Evolutionary conservation across 1,140 invertebrate species (phyloP).

Genomic region (Aphaenogaster floridana): DNA sequence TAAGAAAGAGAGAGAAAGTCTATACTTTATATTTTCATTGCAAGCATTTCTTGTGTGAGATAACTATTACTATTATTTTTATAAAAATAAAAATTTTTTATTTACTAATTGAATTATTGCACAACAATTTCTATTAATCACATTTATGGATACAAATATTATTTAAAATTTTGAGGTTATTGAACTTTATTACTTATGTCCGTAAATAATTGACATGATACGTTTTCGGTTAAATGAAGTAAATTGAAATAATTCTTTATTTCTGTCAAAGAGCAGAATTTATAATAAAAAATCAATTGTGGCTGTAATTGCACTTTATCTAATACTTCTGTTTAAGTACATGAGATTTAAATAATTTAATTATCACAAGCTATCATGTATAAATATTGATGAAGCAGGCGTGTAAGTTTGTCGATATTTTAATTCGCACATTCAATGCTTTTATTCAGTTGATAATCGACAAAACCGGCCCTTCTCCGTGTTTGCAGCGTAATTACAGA

Average conservation of each 20-base stretch:
- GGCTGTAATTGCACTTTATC: background rate
- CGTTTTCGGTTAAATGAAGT: background rate
- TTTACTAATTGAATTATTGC: background rate
- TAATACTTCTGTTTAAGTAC: background rate
- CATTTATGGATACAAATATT: background rate
- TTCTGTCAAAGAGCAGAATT: background rate
- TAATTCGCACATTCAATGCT: background rate
- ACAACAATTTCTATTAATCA: background rate
- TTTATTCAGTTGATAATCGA: background rate
- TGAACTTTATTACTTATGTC: background rate
- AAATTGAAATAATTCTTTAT: background rate
- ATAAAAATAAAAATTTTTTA: slow-evolving; percentile 9
- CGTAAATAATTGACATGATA: slow-evolving; percentile 2
- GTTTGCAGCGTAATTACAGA: slow-evolving; percentile 41
- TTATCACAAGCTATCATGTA: background rate
- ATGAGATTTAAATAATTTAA: slow-evolving; percentile 13
- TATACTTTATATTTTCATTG: slow-evolving; percentile 17
- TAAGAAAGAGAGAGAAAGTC: background rate
- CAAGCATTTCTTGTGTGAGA: background rate
- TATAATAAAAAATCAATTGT: background rate
- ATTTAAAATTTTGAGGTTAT: background rate
- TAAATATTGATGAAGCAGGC: slow-evolving; percentile 9
- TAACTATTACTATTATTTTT: background rate
- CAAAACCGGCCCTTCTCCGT: background rate
- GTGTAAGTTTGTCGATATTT: slow-evolving; percentile 8